A percentile compares a stretch with the other conserved stretches of the same genome.
Conservation (phyloP, 1,140 invertebrate genomes). For the Euglossa dilemma region DNA sequence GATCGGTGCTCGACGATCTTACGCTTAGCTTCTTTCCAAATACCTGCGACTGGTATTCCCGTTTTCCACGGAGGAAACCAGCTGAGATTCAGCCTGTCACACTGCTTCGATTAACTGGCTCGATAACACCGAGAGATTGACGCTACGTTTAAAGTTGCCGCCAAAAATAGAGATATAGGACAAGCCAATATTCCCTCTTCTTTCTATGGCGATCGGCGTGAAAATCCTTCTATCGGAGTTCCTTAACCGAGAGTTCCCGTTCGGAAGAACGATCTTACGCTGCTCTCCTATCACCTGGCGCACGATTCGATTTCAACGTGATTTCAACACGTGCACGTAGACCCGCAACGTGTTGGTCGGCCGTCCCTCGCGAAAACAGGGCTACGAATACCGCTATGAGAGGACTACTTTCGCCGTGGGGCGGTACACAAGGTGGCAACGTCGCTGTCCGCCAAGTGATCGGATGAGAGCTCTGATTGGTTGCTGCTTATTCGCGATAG, state of each 20-base stretch:
- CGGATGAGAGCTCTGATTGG: slow-evolving; percentile 51
- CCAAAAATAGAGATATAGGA: slow-evolving; percentile 21
- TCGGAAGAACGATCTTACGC: background rate
- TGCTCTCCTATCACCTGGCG: background rate
- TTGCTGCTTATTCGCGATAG: slow-evolving; percentile 18
- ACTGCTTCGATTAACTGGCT: background rate
- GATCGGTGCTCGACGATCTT: slow-evolving; percentile 24
- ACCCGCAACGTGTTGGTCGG: slow-evolving; percentile 28
- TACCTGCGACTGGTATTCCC: background rate
- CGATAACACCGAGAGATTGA: background rate
- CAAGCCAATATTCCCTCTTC: background rate
- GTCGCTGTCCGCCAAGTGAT: slow-evolving; percentile 47
- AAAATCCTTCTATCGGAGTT: too few species aligned
- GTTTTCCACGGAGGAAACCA: background rate
- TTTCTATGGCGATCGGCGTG: too few species aligned
- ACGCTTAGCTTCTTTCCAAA: slow-evolving; percentile 1
- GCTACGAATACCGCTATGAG: slow-evolving; percentile 54
- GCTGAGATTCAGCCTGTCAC: background rate
- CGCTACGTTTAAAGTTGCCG: slow-evolving; percentile 41
- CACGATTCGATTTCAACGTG: slow-evolving; percentile 25
- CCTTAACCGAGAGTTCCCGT: background rate
- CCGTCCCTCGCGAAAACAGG: slow-evolving; percentile 54
- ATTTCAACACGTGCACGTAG: slow-evolving; percentile 51
- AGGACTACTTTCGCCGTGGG: slow-evolving; percentile 54
- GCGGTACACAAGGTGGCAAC: slow-evolving; percentile 66